Evolutionary conservation across 2,888 invertebrate genomes (phyloP), one percentile per base, ranked within the genome.

Genomic region (Drosophila affinis): DNA sequence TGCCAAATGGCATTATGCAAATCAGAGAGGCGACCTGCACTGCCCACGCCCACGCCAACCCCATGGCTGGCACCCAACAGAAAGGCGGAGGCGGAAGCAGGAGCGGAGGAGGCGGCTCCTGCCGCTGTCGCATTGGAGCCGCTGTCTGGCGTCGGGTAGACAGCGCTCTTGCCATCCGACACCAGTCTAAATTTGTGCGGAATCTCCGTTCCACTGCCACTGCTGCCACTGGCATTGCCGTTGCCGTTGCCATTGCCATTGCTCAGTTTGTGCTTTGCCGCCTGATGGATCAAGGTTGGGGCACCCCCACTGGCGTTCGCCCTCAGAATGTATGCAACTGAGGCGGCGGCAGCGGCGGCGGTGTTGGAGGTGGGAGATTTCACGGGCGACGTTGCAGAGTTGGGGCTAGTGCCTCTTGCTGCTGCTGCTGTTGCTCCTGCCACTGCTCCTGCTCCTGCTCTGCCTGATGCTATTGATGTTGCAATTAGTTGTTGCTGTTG

Each of bases 151-250:
- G 58, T 46, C 55, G 73, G 29, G 17, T 53, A 54, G 46, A 32
- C 65, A 2, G n/a, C 3, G 55, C 55, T 49, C 17, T 80, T 79
- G 48, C 55, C 72, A 54, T 80, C 81, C 6, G 79, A 39, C 27
- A 75, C 10, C 52, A 78, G 34, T 0, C 60, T 12, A 73, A 59
- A 75, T 54, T 85, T 81, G 69, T 57, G 56, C 59, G 82, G 79
- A 56, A 69, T 48, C 12, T 76, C 76, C 27, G 51, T 9, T 34
- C 39, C n/a, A n/a, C 48, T 56, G 39, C 10, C 32, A 27, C 24
- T 49, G n/a, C 57, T 49, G 21, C 39, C 45, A 45, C 57, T 34
- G 29, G 6, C 39, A 14, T 12, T 45, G 47, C 21, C 21, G 29
- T 29, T 58, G 49, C 39, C 47, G 62, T 56, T 73, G 72, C 21